These are phyloP conservation scores for Orchestes rusci DNA, from an alignment of 2,888 invertebrate species.

Conservation along the genomic window DNA sequence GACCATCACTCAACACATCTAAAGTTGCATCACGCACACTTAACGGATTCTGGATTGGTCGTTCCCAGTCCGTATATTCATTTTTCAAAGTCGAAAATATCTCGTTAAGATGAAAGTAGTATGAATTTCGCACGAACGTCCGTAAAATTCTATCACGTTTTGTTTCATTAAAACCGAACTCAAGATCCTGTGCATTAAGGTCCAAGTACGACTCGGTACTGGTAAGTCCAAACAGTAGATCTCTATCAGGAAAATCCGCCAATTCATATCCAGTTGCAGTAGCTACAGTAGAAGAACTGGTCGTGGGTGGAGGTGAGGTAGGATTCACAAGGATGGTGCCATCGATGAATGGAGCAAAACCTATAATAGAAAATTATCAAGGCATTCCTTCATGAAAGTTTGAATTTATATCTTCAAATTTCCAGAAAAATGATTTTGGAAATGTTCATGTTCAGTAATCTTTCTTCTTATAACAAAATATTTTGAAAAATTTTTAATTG, in stretches of 20 bases:
- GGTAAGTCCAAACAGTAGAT: constrained; percentile 79
- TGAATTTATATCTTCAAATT: too few relatives aligned
- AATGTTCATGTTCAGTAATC: too few relatives aligned
- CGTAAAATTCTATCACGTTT: constrained; percentile 78
- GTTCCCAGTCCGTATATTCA: constrained; percentile 96
- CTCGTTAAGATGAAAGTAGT: constrained; percentile 91
- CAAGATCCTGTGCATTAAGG: constrained; percentile 75
- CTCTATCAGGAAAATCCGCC: constrained; percentile 74
- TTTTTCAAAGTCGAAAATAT: constrained; percentile 87
- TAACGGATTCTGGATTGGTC: constrained; percentile 76
- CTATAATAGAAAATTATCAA: constrained; percentile 21
- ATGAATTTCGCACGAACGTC: constrained; percentile 90
- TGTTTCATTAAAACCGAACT: constrained; percentile 88
- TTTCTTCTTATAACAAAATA: too few relatives aligned
- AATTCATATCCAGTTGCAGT: constrained; percentile 72
- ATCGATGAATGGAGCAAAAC: constrained; percentile 92
- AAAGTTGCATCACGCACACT: constrained; percentile 80
- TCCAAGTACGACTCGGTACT: constrained; percentile 76
- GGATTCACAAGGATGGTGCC: constrained; percentile 74
- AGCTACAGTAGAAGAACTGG: constrained; percentile 54
- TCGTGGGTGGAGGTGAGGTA: constrained; percentile 37
- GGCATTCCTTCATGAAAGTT: too few relatives aligned
- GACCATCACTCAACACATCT: constrained; percentile 85
- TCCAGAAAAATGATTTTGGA: too few relatives aligned
- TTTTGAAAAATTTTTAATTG: too few relatives aligned